Evolutionary conservation across 2,113 vertebrate genomes (phyloP), one percentile per base, ranked within the genome.

Genomic region (Phalacrocorax brasilianus): DNA sequence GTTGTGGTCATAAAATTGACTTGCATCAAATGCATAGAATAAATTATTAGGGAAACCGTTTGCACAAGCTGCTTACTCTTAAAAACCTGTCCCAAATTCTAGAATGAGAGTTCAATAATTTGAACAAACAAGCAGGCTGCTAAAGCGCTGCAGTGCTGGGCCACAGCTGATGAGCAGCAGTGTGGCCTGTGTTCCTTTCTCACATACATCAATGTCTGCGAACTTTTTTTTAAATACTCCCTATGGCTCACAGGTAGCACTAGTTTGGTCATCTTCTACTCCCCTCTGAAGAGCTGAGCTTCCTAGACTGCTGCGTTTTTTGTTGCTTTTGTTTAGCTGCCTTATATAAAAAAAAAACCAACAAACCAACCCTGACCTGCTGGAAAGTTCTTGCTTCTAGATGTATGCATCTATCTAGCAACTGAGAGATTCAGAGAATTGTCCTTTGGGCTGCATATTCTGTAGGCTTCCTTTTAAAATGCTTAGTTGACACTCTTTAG

Each of bases 151-250:
- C 40, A n/a, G 22, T 30, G 8, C 35, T 79, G 12, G 14, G n/a
- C n/a, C 38, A 32, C 11, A 50, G 26, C 44, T 80, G 14, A 18
- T 35, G 20, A 18, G 35, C 17, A 68, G 5, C 0, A 0, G 3
- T 35, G 24, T 30, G 40, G 27, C 12, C 59, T 4, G 1, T 26
- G 10, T 66, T 90, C 27, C 45, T 59, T 88, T 85, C 21, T 65
- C 4, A 1, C 1, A 1, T 76, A 12, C 20, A 6, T 67, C 27
- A 26, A 5, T 63, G 21, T n/a, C n/a, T 78, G 9, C 13, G 42
- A 8, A 9, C 12, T 49, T 65, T 21, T 21, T 11, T 45, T n/a
- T 18, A 33, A 72, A 32, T 86, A 35, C 5, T 59, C 40, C 8
- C 5, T 56, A 0, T 63, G 47, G 7, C 61, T 63, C 62, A 88